A percentile compares a stretch with the other conserved stretches of the same genome.
phyloP scores from a whole-genome alignment of 2,113 vertebrate genomes.

The Pica pica region DNA sequence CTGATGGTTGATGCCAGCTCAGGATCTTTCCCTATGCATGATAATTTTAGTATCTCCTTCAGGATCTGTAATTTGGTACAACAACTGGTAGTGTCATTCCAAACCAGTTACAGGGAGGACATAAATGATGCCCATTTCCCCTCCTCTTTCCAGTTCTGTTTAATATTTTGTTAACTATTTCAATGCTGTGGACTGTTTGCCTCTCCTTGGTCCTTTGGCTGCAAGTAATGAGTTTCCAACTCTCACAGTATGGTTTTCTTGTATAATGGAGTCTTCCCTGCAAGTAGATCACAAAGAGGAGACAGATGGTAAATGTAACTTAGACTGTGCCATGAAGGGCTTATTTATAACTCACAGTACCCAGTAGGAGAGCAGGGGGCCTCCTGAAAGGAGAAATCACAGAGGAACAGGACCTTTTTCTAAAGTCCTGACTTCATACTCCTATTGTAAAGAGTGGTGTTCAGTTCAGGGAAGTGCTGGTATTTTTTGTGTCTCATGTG shows the following conservation, averaged over 20 bases:
- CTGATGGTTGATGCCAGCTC: neutral
- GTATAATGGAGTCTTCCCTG: constrained; percentile 5
- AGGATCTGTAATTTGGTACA: constrained; percentile 15
- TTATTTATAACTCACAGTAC: constrained; percentile 59
- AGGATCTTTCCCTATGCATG: neutral
- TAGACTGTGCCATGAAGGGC: neutral
- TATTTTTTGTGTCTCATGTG: neutral
- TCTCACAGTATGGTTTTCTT: constrained; percentile 8
- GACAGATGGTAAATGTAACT: constrained; percentile 49
- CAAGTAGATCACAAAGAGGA: constrained; percentile 16
- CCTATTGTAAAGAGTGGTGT: neutral
- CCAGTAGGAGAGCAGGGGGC: neutral
- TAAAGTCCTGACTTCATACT: neutral
- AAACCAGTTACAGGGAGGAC: neutral
- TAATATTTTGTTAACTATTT: neutral
- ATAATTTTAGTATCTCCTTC: constrained; percentile 32
- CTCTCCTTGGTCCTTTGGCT: neutral
- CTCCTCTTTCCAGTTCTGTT: neutral
- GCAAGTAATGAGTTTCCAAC: neutral
- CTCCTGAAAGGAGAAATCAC: neutral
- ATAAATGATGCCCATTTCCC: neutral
- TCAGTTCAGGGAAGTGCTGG: neutral
- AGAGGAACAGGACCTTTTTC: neutral
- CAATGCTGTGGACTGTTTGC: neutral
- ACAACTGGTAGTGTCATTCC: constrained; percentile 34